Evolutionary conservation across 1,140 invertebrate genomes (phyloP), one percentile per base, ranked within the genome.

Genomic region (Pteromalus puparum): DNA sequence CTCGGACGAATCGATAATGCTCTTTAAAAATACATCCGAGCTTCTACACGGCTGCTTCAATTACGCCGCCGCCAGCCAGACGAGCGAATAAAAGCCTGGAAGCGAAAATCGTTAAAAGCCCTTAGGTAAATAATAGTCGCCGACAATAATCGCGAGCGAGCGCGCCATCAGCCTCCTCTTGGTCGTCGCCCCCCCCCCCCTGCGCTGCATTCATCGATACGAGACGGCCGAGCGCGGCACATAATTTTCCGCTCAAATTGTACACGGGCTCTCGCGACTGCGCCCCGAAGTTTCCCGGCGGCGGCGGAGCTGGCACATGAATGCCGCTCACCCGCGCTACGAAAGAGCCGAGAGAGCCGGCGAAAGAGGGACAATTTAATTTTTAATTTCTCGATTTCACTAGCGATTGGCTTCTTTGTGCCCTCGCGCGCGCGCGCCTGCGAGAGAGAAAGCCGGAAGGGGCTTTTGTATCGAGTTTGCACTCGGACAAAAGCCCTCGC

Each of bases 311-410:
- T 6, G 72, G 7, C 53, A 42, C 24, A 73, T 15, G 26, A 74
- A 82, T 61, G 70, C 42, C 38, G 42, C n/a, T 48, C 3, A 7
- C 18, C 21, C 53, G 2, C n/a, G 5, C n/a, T n/a, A 13, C 24
- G 79, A 81, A 61, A 38, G 73, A 46, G 46, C 30, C 65, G 48
- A 30, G n/a, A 70, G 65, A 26, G 13, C 74, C 46, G 1, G 82
- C 24, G 6, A 53, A 34, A 75, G 68, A 18, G 26, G 21, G 28
- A 77, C 84, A 82, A 72, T 81, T 85, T 85, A 81, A 85, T 85
- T 85, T 85, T 85, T 85, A 85, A 85, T 85, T 82, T 85, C 84
- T 85, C 73, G 73, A 85, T 85, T 85, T 85, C 84, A 82, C 84
- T 78, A 42, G 74, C 84, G 84, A 85, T 85, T 85, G 84, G 67